These are phyloP conservation scores for Bergia puertoricense DNA, from an alignment of 92 coral and sea anemone species.

Conservation along the genomic window DNA sequence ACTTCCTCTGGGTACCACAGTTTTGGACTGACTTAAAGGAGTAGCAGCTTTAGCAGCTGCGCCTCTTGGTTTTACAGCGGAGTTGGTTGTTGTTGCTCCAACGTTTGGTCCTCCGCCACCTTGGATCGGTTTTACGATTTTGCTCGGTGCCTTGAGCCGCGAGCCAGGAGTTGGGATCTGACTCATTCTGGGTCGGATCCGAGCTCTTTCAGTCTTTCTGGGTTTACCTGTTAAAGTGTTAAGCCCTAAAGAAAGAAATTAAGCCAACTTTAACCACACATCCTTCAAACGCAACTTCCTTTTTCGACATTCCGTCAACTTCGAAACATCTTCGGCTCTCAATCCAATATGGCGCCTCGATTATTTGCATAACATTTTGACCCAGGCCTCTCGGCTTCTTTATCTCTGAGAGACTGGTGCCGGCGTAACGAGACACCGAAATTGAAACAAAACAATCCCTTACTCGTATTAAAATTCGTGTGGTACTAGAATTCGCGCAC, in stretches of 20 bases:
- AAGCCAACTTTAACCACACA: slow-evolving; percentile 2
- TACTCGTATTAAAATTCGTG: too few species aligned
- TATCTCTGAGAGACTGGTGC: not conserved
- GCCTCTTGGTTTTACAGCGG: slow-evolving; percentile 80
- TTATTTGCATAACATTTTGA: slow-evolving; percentile 26
- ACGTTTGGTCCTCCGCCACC: slow-evolving; percentile 76
- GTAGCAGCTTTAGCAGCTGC: slow-evolving; percentile 51
- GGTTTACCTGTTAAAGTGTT: not conserved
- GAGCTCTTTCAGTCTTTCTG: slow-evolving; percentile 26
- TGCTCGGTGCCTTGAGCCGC: slow-evolving; percentile 78
- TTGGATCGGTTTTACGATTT: slow-evolving; percentile 81
- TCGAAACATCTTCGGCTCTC: slow-evolving; percentile 33
- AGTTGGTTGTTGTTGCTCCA: slow-evolving; percentile 45
- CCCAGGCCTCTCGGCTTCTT: not conserved
- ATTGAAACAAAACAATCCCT: too few species aligned
- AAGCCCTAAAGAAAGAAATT: slow-evolving; percentile 27
- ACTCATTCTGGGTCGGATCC: slow-evolving; percentile 65
- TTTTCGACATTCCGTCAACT: slow-evolving; percentile 30
- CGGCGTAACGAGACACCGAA: too few species aligned
- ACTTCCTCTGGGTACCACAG: slow-evolving; percentile 52
- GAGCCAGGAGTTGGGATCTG: slow-evolving; percentile 78
- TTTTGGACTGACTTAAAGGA: slow-evolving; percentile 58
- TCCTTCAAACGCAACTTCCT: slow-evolving; percentile 6
- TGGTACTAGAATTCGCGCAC: too few species aligned
- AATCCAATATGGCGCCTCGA: slow-evolving; percentile 45